phyloP scores from a whole-genome alignment of 2,797 vertebrate genomes.

The Gambelia wislizenii region DNA sequence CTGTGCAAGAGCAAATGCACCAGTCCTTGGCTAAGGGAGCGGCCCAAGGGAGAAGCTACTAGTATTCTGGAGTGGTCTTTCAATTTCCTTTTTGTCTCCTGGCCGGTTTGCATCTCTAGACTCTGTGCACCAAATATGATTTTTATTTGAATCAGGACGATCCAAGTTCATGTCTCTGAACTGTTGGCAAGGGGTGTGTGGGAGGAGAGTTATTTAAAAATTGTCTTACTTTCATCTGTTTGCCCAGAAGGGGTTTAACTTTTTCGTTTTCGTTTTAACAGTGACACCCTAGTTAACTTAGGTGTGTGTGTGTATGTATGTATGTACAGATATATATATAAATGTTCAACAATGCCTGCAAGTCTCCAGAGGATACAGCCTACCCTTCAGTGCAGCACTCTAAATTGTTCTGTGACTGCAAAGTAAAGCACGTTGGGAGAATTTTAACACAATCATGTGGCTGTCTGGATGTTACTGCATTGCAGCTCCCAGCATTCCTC shows the following conservation, averaged over 20 bases:
- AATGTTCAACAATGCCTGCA: conserved; percentile 62
- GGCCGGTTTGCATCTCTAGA: background rate
- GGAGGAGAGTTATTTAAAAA: background rate
- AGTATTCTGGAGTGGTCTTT: background rate
- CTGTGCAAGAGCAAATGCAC: background rate
- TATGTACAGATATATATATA: too few relatives aligned
- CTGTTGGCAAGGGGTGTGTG: background rate
- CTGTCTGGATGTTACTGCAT: too few relatives aligned
- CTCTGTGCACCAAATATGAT: background rate
- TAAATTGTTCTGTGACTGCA: conserved; percentile 57
- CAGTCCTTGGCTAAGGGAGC: background rate
- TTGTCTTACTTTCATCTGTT: too few relatives aligned
- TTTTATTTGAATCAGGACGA: too few relatives aligned
- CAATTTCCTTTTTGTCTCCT: background rate
- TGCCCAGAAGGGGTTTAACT: background rate
- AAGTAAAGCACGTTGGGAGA: background rate
- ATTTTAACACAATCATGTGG: too few relatives aligned
- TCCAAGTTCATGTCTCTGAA: background rate
- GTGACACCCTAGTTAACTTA: background rate
- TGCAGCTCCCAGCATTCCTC: too few relatives aligned
- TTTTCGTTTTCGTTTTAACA: too few relatives aligned
- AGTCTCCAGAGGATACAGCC: conserved; percentile 60
- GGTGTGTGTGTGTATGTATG: background rate
- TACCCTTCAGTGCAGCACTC: conserved; percentile 50
- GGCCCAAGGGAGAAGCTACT: background rate